Evolutionary conservation across 35 echinoderm and acorn worm species (phyloP), one percentile per base, ranked within the genome.

Genomic region (Lytechinus variegatus): DNA sequence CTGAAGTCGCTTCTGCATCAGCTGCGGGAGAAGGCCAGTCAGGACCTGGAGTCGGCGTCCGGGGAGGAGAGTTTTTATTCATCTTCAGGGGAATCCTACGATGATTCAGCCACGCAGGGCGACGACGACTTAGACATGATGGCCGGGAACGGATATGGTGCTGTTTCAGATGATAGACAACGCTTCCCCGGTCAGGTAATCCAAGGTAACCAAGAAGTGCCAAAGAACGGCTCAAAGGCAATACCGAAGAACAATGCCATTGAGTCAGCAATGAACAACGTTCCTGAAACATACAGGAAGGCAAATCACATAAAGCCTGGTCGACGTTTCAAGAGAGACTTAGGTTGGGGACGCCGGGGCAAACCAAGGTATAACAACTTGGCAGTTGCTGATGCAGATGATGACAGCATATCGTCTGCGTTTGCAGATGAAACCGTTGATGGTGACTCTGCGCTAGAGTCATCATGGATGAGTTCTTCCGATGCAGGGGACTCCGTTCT

Each of bases 231-330:
- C 11, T 21, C 28, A 55, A 93, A 54, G 28, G 92, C 9, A n/a
- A 57, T n/a, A 29, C 9, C 10, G 13, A 93, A 93, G 92, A 93
- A 93, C 55, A 93, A 93, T 55, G 92, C 53, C 12, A 10, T 93
- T 54, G 92, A 93, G 21, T 54, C 92, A 55, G 92, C 52, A 16
- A 93, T 93, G 92, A 93, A 27, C n/a, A 27, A 93, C 92, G 13
- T 57, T 57, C 92, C 52, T 9, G 53, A 93, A 10, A 54, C 55
- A 24, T 19, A 27, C 9, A 27, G 54, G 52, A 27, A 57, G 13
- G 54, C 29, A 16, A 79, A 24, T 79, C 66, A 79, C 14, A 33
- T 93, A 10, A 14, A 27, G 27, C 92, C 92, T 57, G 52, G 92
- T 10, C 92, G 92, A 54, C 52, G 92, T 27, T 54, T 93, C 53